These are phyloP conservation scores for Pristionchus japonicus DNA, from an alignment of 2,888 invertebrate species.

Conservation along the genomic window DNA sequence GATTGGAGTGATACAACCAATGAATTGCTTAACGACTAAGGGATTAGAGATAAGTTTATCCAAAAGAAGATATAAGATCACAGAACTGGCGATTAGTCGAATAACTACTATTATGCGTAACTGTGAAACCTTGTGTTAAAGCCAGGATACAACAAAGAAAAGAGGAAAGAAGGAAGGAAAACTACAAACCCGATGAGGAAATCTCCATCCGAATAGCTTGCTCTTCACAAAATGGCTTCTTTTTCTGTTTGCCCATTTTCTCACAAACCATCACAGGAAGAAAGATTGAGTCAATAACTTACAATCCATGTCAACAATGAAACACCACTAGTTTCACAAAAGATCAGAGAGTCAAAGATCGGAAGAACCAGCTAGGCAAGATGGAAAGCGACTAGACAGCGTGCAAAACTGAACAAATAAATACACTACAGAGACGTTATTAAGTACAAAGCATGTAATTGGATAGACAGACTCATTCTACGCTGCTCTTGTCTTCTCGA, in stretches of 20 bases:
- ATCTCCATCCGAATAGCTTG: neutral
- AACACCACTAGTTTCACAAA: neutral
- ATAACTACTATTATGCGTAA: neutral
- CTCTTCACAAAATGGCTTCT: neutral
- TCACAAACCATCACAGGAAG: conserved; percentile 17
- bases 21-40: neutral
- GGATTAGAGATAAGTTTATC: neutral
- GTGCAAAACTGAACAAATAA: neutral
- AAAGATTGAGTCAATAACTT: conserved; percentile 11
- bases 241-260: neutral
- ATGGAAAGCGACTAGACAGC: conserved; percentile 8
- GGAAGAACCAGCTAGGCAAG: neutral
- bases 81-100: neutral
- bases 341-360: neutral
- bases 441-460: neutral
- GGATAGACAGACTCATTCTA: neutral
- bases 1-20: conserved; percentile 8
- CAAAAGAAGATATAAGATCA: neutral
- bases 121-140: conserved; percentile 21
- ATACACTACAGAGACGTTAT: neutral
- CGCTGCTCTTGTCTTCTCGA: conserved; percentile 2
- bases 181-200: neutral
- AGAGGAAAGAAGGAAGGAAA: neutral
- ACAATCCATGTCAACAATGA: neutral
- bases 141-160: neutral